Evolutionary conservation across 2,113 vertebrate genomes (phyloP).

Genomic region (Apodemus sylvaticus): DNA sequence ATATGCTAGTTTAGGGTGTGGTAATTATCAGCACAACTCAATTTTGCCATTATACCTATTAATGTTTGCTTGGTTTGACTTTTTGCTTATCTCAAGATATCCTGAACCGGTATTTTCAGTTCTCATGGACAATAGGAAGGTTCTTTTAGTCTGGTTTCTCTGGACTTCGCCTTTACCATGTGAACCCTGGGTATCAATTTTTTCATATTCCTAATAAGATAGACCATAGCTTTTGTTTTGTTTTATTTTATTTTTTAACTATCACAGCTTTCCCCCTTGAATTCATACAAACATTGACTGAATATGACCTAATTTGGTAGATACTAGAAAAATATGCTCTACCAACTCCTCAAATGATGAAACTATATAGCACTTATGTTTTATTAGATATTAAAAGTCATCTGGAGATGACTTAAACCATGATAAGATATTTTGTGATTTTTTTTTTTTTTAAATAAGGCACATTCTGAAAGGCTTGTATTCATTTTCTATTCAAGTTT

Average conservation of each 20-base stretch:
- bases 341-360: not conserved
- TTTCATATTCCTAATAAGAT: not conserved
- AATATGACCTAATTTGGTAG: not conserved
- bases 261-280: not conserved
- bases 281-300: not conserved
- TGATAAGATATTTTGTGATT: not conserved
- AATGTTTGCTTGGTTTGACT: conserved; percentile 5
- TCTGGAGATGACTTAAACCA: not conserved
- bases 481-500: not conserved
- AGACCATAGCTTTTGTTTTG: not conserved
- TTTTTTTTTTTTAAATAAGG: not conserved
- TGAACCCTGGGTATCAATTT: not conserved
- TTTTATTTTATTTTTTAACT: not conserved
- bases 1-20: not conserved
- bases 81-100: not conserved
- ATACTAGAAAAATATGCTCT: not conserved
- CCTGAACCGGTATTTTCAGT: not conserved
- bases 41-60: not conserved
- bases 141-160: conserved; percentile 27
- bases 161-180: not conserved
- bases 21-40: not conserved
- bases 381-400: not conserved
- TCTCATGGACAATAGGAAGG: not conserved
- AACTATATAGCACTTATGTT: not conserved
- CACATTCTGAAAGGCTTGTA: not conserved